Percentiles rank a stretch among this genome's conserved stretches.
phyloP scores from a whole-genome alignment of 1,140 invertebrate species.

The Pseudachorutes palmiensis region DNA sequence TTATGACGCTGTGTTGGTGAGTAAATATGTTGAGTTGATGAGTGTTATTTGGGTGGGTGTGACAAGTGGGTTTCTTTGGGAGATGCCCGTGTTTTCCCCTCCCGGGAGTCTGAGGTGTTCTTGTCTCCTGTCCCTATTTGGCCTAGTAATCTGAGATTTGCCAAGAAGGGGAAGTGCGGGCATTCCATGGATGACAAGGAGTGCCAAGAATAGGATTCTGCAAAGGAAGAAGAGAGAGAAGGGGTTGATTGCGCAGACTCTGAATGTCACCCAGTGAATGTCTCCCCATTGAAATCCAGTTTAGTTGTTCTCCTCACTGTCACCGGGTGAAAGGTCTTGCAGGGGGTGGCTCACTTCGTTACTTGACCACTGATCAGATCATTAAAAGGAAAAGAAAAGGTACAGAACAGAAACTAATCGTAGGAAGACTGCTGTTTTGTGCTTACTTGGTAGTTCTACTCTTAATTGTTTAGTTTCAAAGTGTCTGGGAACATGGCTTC shows the following conservation, averaged over 20 bases:
- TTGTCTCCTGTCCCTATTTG: conserved; percentile 33
- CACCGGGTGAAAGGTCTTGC: not conserved
- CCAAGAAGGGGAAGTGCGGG: conserved; percentile 23
- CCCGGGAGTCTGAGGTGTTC: not conserved
- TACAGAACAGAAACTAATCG: too few relatives aligned
- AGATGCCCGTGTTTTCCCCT: too few relatives aligned
- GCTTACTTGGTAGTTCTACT: too few relatives aligned
- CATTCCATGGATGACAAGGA: conserved; percentile 21
- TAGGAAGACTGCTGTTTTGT: too few relatives aligned
- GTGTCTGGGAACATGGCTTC: conserved; percentile 48
- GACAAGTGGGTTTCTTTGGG: not conserved
- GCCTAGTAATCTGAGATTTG: conserved; percentile 37
- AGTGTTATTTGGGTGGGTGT: too few relatives aligned
- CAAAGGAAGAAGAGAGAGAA: not conserved
- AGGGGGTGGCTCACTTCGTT: not conserved
- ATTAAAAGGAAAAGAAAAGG: too few relatives aligned
- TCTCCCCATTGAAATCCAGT: not conserved
- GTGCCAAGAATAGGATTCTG: conserved; percentile 30
- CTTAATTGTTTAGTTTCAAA: not conserved
- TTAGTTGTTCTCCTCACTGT: not conserved
- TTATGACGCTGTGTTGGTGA: too few relatives aligned
- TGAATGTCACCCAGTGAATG: not conserved
- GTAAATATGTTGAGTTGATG: too few relatives aligned
- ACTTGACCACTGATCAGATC: too few relatives aligned
- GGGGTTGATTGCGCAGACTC: not conserved